phyloP scores from a whole-genome alignment of 2,888 invertebrate genomes.

The Campopleginae sp. region DNA sequence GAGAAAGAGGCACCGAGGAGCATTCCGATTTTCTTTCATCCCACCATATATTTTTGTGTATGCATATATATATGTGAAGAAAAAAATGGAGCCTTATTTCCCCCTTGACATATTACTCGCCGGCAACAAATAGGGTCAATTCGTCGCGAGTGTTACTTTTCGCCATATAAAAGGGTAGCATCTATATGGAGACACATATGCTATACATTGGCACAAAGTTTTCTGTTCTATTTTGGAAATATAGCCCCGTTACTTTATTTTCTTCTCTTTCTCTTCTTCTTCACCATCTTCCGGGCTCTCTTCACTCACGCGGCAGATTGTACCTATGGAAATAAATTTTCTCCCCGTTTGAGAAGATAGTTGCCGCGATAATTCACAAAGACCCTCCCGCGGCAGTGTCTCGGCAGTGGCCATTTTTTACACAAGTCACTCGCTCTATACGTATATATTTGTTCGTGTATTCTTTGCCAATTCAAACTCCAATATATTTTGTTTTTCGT shows the following conservation, averaged over 20 bases:
- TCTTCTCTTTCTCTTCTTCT: conserved; percentile 17
- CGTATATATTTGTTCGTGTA: conserved; percentile 60
- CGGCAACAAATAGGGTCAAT: conserved; percentile 64
- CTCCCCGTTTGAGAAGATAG: conserved; percentile 79
- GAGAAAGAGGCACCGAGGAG: conserved; percentile 2
- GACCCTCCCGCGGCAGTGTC: conserved; percentile 59
- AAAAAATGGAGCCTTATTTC: conserved; percentile 56
- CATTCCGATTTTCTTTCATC: conserved; percentile 45
- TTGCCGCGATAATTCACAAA: conserved; percentile 81
- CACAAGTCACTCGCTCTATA: conserved; percentile 29
- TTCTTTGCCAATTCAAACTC: conserved; percentile 75
- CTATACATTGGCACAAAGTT: conserved; percentile 33
- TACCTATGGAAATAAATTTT: conserved; percentile 82
- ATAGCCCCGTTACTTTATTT: conserved; percentile 12
- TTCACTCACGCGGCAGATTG: conserved; percentile 82
- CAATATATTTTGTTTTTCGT: conserved; percentile 69
- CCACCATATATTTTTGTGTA: conserved; percentile 3
- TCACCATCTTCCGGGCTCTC: conserved; percentile 46
- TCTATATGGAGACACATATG: background rate
- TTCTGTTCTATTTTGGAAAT: conserved; percentile 55
- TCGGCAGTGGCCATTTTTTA: conserved; percentile 21
- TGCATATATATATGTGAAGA: conserved; percentile 32
- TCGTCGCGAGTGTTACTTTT: conserved; percentile 58
- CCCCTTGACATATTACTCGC: conserved; percentile 63
- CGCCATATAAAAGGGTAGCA: conserved; percentile 40